A percentile compares a stretch with the other conserved stretches of the same genome.
These are phyloP conservation scores for Rattus norvegicus DNA, from an alignment of 2,113 vertebrate genomes.

Conservation along the genomic window GRCr8 NC_086034.1:61215001-61215500, in stretches of 20 bases:
- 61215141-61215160: neutral
- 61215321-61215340: neutral
- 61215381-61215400: neutral
- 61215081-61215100: neutral
- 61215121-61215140: neutral
- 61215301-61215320: neutral
- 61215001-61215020: too few relatives aligned
- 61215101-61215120: neutral
- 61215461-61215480: neutral
- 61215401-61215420: neutral
- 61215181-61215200: neutral
- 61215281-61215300: neutral
- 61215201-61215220: neutral
- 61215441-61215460: too few relatives aligned
- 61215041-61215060: neutral
- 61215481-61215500: neutral
- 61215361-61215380: neutral
- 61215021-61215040: too few relatives aligned
- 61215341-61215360: neutral
- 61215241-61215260: neutral
- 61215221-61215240: neutral
- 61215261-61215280: neutral
- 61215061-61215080: neutral
- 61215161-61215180: neutral
- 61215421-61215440: neutral